Evolutionary conservation across 2,797 vertebrate species (phyloP), one percentile per base, ranked within the genome.

Genomic region (Aulostomus chinensis): DNA sequence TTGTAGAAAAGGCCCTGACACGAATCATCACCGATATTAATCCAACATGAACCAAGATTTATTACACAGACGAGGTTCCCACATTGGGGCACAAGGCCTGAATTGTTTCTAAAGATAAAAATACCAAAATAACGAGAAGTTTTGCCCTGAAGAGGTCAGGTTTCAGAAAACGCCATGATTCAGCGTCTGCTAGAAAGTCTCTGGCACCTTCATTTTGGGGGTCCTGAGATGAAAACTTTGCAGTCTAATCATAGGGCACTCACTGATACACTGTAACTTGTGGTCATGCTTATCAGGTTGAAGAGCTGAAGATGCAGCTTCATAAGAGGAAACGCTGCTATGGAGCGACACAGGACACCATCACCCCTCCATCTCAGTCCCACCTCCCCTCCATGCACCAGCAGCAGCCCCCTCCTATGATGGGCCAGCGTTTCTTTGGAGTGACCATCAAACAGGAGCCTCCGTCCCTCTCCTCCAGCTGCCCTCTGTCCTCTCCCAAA

Each of bases 231-330:
- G n/a, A n/a, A n/a, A n/a, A n/a, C n/a, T n/a, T n/a, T n/a, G n/a
- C n/a, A n/a, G n/a, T n/a, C n/a, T n/a, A n/a, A 29, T 3, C 2
- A 8, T 2, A 18, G 5, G 2, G 3, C 8, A 17, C 1, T 33
- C 3, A 32, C 1, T 16, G 8, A 12, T 10, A 29, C 2, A 2
- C 35, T 29, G 8, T 4, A 7, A 10, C 28, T 14, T 32, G 9
- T 38, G 9, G 9, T 18, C 6, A 0, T 47, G 5, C 16, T 33
- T 48, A 14, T 18, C 6, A 89, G 88, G 88, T 99, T 55, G 97
- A 99, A 21, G 96, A 98, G 78, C 82, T 99, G 26, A 87, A 94
- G 57, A 89, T 99, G 91, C 96, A 99, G 73, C 91, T 99, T 2
- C 96, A 96, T 88, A 95, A 95, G 73, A 87, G 94, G 13, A 98